A percentile compares a stretch with the other conserved stretches of the same genome.
Evolutionary conservation across 1,140 invertebrate genomes (phyloP).

Genomic region (Papilio aristodemus): DNA sequence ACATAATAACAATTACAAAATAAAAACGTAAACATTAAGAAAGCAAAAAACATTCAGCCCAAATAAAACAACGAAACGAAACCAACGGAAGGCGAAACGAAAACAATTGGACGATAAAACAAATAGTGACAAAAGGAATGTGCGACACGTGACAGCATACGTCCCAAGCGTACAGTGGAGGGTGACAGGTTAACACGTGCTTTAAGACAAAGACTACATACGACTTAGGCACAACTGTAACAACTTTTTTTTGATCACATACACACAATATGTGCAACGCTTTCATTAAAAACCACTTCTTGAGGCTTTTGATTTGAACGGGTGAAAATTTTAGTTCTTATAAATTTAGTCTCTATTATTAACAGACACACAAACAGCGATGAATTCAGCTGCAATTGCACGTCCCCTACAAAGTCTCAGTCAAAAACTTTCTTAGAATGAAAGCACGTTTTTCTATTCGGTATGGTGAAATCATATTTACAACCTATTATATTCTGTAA

Average conservation of each 20-base stretch:
- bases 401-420: too few species aligned
- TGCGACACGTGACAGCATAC: slow-evolving; percentile 11
- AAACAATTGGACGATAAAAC: slow-evolving; percentile 19
- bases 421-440: too few species aligned
- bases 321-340: too few species aligned
- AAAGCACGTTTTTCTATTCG: too few species aligned
- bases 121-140: slow-evolving; percentile 9
- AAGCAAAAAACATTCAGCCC: slow-evolving; percentile 28
- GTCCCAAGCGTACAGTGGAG: slow-evolving; percentile 8
- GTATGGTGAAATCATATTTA: not conserved
- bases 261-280: too few species aligned
- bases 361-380: too few species aligned
- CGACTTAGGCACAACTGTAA: not conserved
- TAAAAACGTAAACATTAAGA: slow-evolving; percentile 18
- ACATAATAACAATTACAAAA: slow-evolving; percentile 4
- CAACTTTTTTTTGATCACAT: slow-evolving; percentile 18
- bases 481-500: not conserved
- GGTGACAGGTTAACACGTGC: slow-evolving; percentile 20
- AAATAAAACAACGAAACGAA: slow-evolving; percentile 18
- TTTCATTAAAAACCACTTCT: too few species aligned
- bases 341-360: too few species aligned
- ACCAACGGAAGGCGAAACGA: slow-evolving; percentile 17
- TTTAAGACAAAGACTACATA: not conserved
- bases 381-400: too few species aligned
- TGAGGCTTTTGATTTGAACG: too few species aligned